Base-by-base conservation (phyloP, 1,140 invertebrate genomes). In the Papilio machaon region DNA sequence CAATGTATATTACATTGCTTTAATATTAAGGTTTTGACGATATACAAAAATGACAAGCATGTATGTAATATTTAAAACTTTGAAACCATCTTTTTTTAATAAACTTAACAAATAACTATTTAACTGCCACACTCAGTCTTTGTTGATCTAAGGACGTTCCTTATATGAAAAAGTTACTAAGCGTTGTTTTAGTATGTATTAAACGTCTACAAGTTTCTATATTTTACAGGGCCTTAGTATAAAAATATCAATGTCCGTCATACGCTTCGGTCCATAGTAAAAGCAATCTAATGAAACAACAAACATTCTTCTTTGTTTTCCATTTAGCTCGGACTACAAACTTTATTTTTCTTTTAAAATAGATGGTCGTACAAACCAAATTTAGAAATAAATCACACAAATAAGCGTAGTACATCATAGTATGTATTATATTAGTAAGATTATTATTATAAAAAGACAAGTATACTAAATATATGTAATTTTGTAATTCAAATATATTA, bases 241-340 rank as follows among this genome's bases (percentile, higher is more conserved):
- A 64, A 64, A 64, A 30, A 64, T 64, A 64, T 23, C 60, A 64
- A 64, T 13, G 60, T 30, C 60, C 23, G 10, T 30, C 60, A 54
- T 54, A n/a, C 15, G 60, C 23, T 64, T 64, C 23, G 23, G 19
- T 64, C 60, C 23, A 30, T 35, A 64, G 60, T 64, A 64, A 30
- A 64, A 30, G 23, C 60, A 2, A 11, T 30, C 60, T 64, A 64
- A 64, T 64, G 10, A 64, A 64, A 64, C 30, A 64, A 64, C 60
- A 64, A 64, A 64, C 60, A 64, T 64, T 35, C n/a, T 64, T 64
- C 23, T 64, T 64, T 64, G 60, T 64, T 64, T 64, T 64, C 60
- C 60, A 64, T 64, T 64, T 64, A 64, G 19, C 60, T 23, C 11
- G 60, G 23, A 64, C 60, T 13, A 3, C 58, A n/a, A 64, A 19